These are phyloP conservation scores for Capitella teleta DNA, from an alignment of 1,140 invertebrate genomes.

Conservation along the genomic window DNA sequence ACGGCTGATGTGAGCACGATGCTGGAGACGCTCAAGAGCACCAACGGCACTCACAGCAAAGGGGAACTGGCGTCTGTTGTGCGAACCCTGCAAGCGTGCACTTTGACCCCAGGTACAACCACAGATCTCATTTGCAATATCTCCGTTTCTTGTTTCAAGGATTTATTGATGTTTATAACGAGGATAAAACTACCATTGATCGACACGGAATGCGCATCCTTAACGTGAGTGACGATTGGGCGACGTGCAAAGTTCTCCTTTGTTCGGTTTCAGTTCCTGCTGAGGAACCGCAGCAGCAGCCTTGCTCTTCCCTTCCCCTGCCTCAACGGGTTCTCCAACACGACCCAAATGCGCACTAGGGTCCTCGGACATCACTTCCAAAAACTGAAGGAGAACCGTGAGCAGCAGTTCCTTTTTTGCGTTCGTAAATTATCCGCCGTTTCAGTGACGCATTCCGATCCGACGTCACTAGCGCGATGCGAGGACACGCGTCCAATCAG, in stretches of 20 bases:
- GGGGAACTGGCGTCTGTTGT: conserved; percentile 34
- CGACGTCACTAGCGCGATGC: conserved; percentile 15
- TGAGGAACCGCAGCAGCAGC: conserved; percentile 31
- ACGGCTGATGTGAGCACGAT: conserved; percentile 30
- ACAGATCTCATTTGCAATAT: neutral
- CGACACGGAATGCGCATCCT: conserved; percentile 33
- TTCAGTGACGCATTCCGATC: neutral
- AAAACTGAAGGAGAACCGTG: conserved; percentile 18
- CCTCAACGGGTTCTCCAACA: conserved; percentile 35
- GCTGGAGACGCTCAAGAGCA: conserved; percentile 24
- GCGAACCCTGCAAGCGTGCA: conserved; percentile 34
- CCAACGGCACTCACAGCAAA: conserved; percentile 21
- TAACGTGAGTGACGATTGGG: conserved; percentile 23
- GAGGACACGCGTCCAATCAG: conserved; percentile 29
- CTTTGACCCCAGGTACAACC: conserved; percentile 28
- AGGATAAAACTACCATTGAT: conserved; percentile 25
- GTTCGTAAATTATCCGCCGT: neutral
- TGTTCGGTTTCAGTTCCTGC: conserved; percentile 26
- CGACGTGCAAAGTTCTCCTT: neutral
- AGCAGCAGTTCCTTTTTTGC: neutral
- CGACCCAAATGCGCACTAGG: conserved; percentile 26
- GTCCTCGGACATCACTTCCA: conserved; percentile 27
- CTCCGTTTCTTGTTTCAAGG: conserved; percentile 14
- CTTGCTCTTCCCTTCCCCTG: conserved; percentile 26
- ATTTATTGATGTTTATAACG: conserved; percentile 37